phyloP scores from a whole-genome alignment of 2,113 vertebrate genomes.

The Probosciger aterrimus region DNA sequence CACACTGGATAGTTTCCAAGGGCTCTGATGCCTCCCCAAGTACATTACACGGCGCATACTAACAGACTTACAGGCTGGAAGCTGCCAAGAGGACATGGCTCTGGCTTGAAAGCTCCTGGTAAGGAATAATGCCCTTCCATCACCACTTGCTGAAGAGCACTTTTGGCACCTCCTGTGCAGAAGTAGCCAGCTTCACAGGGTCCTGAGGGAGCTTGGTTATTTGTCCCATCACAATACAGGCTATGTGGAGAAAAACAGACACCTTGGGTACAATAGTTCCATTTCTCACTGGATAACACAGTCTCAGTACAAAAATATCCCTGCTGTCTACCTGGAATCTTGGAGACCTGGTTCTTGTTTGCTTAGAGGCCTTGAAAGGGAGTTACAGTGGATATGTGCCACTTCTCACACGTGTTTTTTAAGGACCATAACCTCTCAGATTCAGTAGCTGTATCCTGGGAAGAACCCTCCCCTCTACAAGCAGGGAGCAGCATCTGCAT shows the following conservation, averaged over 20 bases:
- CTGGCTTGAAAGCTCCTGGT: slow-evolving; percentile 73
- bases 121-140: slow-evolving; percentile 77
- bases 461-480: background rate
- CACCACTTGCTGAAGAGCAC: slow-evolving; percentile 76
- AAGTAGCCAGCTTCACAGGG: slow-evolving; percentile 83
- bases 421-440: background rate
- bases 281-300: background rate
- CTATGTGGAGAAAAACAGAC: background rate
- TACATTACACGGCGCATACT: background rate
- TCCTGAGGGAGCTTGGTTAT: slow-evolving; percentile 76
- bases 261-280: background rate
- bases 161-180: slow-evolving; percentile 78
- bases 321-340: background rate
- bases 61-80: slow-evolving; percentile 80
- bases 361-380: background rate
- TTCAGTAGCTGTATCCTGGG: background rate
- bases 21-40: background rate
- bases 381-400: background rate
- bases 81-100: slow-evolving; percentile 79
- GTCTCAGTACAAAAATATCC: background rate
- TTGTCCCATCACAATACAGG: slow-evolving; percentile 79
- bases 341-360: background rate
- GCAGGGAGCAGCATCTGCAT: too few species aligned
- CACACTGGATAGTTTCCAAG: background rate
- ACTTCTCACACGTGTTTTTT: background rate